Evolutionary conservation across 2,888 invertebrate species (phyloP).

Genomic region (Lasioglossum marginatum): DNA sequence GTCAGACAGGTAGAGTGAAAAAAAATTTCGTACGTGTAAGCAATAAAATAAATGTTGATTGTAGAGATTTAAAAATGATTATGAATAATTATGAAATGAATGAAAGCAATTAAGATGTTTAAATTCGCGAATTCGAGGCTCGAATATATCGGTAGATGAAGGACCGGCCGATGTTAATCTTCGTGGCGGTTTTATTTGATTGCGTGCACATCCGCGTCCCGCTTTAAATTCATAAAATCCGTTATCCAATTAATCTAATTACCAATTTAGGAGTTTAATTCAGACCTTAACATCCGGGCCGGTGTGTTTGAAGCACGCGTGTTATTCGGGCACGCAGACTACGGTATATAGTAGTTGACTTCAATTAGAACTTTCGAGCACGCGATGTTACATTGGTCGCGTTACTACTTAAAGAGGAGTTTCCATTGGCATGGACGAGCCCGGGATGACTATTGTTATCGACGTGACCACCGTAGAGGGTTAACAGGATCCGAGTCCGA

Average conservation of each 20-base stretch:
- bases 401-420: constrained; percentile 23
- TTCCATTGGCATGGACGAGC: constrained; percentile 43
- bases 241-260: constrained; percentile 9
- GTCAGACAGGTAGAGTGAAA: too few relatives aligned
- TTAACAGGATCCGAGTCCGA: constrained; percentile 41
- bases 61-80: background rate
- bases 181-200: background rate
- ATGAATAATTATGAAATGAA: too few relatives aligned
- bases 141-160: background rate
- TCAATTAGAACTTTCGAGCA: constrained; percentile 38
- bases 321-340: background rate
- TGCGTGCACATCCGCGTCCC: background rate
- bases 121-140: background rate
- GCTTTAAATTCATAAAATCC: background rate
- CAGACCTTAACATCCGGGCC: background rate
- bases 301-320: background rate
- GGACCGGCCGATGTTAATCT: background rate
- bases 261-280: background rate
- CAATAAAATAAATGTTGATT: too few relatives aligned
- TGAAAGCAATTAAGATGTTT: background rate
- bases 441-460: constrained; percentile 46
- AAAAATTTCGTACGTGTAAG: too few relatives aligned
- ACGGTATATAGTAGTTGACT: background rate
- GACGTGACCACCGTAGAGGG: constrained; percentile 45
- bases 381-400: constrained; percentile 8